phyloP scores from a whole-genome alignment of 2,888 invertebrate genomes.

The Drosophila planitibia region DNA sequence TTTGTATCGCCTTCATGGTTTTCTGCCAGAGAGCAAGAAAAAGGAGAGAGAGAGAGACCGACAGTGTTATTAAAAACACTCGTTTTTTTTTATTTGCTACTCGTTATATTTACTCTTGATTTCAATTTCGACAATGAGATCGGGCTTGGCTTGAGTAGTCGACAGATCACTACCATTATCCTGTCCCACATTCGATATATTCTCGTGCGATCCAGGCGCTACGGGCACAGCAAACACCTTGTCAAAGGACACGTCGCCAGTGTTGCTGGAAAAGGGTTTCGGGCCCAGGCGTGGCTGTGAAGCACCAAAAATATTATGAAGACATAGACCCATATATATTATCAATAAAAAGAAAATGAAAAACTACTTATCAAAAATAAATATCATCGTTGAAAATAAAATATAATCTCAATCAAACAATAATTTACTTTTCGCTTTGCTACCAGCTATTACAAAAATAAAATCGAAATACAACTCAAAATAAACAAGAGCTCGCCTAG shows the following conservation, averaged over 20 bases:
- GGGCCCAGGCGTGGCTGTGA: slow-evolving; percentile 93
- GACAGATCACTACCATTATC: slow-evolving; percentile 50
- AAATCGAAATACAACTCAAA: not conserved
- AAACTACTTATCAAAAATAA: not conserved
- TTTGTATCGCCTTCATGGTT: slow-evolving; percentile 49
- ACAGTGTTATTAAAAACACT: not conserved
- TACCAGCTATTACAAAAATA: not conserved
- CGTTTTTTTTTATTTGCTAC: not conserved
- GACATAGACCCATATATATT: not conserved
- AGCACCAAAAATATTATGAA: slow-evolving; percentile 26
- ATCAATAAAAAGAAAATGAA: not conserved
- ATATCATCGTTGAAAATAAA: not conserved
- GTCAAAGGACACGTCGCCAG: slow-evolving; percentile 92
- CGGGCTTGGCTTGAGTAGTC: slow-evolving; percentile 66
- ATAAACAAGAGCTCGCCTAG: not conserved
- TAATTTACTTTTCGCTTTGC: not conserved
- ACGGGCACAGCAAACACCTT: slow-evolving; percentile 93
- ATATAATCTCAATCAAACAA: not conserved
- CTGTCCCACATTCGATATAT: slow-evolving; percentile 73
- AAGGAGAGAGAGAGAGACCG: not conserved
- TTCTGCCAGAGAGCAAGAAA: slow-evolving; percentile 32
- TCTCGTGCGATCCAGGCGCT: slow-evolving; percentile 87
- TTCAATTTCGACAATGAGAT: slow-evolving; percentile 85
- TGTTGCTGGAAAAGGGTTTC: slow-evolving; percentile 93
- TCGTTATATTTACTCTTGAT: slow-evolving; percentile 86